Evolutionary conservation across 2,888 invertebrate genomes (phyloP), one percentile per base, ranked within the genome.

Genomic region (Epinotia bilunana): DNA sequence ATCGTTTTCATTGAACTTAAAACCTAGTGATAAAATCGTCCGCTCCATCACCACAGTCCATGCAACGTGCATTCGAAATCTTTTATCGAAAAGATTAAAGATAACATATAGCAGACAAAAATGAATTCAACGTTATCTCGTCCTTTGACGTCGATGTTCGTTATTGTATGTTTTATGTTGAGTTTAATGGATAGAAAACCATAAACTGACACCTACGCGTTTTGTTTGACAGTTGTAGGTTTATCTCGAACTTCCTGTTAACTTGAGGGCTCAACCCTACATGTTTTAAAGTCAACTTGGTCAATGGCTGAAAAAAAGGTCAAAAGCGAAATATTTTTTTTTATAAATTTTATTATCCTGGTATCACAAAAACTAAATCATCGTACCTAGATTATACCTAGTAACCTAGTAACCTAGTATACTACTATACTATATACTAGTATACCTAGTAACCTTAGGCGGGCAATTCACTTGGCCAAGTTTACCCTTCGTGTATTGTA

Each of bases 161-260:
- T 63, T 53, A 28, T 18, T 65, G 65, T 55, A 55, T 65, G 65
- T 33, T 65, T 57, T 57, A 39, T 20, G 67, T 39, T 33, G 6
- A 18, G 67, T 13, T 55, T 55, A 39, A 67, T 39, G 55, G 33
- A 16, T 16, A 16, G 33, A 46, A 11, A 61, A 23, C 33, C 55
- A 53, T 57, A 39, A 67, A 67, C 0, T 49, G 28, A 57, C 53
- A 65, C 65, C 65, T n/a, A 65, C 53, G 64, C 64, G 23, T 28
- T 12, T 23, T 12, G 20, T 12, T 16, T 64, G 64, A 49, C 49
- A 49, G 64, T 46, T 20, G 12, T 2, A 57, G 20, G 18, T 57
- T 57, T 57, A 57, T 57, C 57, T 18, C 12, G 3, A 20, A 20
- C 57, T 55, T 55, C 0, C 2, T 20, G 57, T 57, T 57, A 18